phyloP scores from a whole-genome alignment of 2,888 invertebrate species.

The Tyria jacobaeae region DNA sequence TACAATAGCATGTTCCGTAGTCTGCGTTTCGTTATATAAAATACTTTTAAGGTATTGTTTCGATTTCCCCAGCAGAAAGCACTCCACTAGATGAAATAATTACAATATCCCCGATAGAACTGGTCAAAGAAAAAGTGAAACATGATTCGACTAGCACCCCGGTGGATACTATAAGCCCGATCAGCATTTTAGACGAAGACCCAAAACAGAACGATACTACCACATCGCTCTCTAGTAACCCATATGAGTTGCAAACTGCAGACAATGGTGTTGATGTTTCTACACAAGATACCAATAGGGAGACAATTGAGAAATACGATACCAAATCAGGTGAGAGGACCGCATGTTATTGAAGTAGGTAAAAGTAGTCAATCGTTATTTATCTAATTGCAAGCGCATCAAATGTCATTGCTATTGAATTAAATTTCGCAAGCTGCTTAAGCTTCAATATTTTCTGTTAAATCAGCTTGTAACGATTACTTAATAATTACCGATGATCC shows the following conservation, averaged over 20 bases:
- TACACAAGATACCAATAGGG: background rate
- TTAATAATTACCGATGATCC: constrained; percentile 26
- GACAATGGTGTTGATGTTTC: background rate
- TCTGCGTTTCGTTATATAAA: background rate
- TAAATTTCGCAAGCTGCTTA: constrained; percentile 32
- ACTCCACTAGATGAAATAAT: constrained; percentile 17
- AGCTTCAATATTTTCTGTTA: constrained; percentile 34
- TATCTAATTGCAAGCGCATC: constrained; percentile 10
- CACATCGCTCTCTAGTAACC: background rate
- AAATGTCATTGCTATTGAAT: constrained; percentile 20
- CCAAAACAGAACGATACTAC: background rate
- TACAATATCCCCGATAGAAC: constrained; percentile 41
- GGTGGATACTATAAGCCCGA: too few species aligned
- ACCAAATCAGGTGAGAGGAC: constrained; percentile 26
- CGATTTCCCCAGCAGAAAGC: background rate
- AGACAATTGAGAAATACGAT: background rate
- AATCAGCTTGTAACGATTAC: constrained; percentile 30
- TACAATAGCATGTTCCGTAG: background rate
- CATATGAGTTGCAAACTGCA: background rate
- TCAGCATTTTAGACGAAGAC: too few species aligned
- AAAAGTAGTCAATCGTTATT: background rate
- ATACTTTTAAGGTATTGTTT: background rate
- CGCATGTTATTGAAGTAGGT: background rate
- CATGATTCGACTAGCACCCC: background rate
- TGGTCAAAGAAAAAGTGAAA: constrained; percentile 27